Percentiles rank a stretch among this genome's conserved stretches.
Evolutionary conservation across 2,113 vertebrate species (phyloP).

Genomic region (Sebastes schlegelii): DNA sequence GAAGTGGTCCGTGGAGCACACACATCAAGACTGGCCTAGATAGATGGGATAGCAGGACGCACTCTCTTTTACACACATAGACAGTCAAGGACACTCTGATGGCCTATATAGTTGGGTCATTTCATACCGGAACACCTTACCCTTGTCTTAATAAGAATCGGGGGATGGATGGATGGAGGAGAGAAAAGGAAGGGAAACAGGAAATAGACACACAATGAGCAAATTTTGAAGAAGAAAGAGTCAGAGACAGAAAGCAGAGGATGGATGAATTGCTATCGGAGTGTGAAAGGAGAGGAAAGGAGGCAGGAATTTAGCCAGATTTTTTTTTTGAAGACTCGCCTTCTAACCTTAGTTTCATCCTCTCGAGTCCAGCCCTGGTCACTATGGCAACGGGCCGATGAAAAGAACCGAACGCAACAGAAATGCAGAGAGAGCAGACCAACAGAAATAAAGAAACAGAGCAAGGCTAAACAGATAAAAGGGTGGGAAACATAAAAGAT

Average conservation of each 20-base stretch:
- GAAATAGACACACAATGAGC: neutral
- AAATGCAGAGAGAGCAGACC: neutral
- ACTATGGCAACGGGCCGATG: conserved; percentile 47
- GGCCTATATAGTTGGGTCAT: conserved; percentile 75
- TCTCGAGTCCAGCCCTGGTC: conserved; percentile 29
- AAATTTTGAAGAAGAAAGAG: neutral
- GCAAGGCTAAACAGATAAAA: neutral
- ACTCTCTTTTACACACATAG: conserved; percentile 58
- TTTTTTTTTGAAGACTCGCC: conserved; percentile 20
- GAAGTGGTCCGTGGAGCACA: conserved; percentile 75
- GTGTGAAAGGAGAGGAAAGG: neutral
- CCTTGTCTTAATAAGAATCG: conserved; percentile 50
- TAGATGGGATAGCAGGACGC: conserved; percentile 71
- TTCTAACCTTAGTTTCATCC: conserved; percentile 35
- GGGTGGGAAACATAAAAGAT: conserved; percentile 11
- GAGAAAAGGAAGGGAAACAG: neutral
- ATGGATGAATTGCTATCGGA: neutral
- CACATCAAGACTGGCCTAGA: conserved; percentile 79
- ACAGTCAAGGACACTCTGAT: conserved; percentile 75
- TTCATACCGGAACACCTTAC: conserved; percentile 56
- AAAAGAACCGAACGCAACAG: conserved; percentile 27
- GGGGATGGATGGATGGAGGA: neutral
- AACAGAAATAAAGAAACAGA: neutral
- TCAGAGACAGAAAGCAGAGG: neutral
- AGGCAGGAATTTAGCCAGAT: neutral